Evolutionary conservation across 2,797 vertebrate genomes (phyloP).

Genomic region (Pitangus sulphuratus): DNA sequence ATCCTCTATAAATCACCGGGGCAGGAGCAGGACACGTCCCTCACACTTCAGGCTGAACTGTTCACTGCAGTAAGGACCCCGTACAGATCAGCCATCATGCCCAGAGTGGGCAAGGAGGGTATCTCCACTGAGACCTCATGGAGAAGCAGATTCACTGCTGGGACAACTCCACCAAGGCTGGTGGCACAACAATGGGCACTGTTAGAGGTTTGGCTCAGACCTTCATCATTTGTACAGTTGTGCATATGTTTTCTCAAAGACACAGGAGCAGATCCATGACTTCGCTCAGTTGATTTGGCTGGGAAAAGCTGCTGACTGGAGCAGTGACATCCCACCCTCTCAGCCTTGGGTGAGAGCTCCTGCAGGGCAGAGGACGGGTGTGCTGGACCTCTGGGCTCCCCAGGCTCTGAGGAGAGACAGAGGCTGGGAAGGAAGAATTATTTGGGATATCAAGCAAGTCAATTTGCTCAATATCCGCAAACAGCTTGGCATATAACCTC

Average conservation of each 20-base stretch:
- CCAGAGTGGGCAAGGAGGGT: background rate
- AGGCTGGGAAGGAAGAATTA: background rate
- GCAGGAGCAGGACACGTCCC: background rate
- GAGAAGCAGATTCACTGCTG: background rate
- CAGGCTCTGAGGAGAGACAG: background rate
- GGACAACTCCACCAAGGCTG: background rate
- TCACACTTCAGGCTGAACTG: background rate
- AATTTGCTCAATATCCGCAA: background rate
- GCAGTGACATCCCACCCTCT: background rate
- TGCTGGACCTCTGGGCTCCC: background rate
- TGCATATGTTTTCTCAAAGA: background rate
- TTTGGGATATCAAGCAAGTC: background rate
- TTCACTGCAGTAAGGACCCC: background rate
- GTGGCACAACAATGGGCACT: background rate
- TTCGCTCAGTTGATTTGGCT: accelerated
- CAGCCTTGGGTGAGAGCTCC: background rate
- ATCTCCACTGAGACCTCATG: background rate
- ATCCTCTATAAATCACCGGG: background rate
- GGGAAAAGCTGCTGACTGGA: background rate
- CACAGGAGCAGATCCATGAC: background rate
- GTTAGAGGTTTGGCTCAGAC: background rate
- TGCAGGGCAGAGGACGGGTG: background rate
- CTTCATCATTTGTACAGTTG: accelerated
- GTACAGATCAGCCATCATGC: accelerated
- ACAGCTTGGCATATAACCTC: background rate